phyloP scores from a whole-genome alignment of 2,888 invertebrate genomes.

The Hypena proboscidalis region DNA sequence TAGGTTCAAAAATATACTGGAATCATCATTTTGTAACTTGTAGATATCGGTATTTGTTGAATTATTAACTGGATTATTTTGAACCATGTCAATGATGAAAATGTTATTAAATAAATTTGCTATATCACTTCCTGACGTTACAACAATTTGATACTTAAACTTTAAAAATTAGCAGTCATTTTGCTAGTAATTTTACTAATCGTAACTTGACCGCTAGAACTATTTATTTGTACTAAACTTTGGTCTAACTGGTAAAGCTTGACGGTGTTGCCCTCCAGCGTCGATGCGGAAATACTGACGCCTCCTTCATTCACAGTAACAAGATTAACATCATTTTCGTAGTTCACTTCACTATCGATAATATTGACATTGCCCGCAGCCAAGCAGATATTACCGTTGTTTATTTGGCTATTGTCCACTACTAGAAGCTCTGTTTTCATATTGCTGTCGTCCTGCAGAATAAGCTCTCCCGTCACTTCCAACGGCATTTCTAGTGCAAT shows the following conservation, averaged over 20 bases:
- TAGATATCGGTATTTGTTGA: too few species aligned
- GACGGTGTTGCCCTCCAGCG: conserved; percentile 55
- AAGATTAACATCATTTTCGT: conserved; percentile 55
- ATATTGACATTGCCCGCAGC: conserved; percentile 41
- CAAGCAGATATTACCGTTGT: conserved; percentile 43
- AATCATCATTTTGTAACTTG: too few species aligned
- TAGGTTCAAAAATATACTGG: too few species aligned
- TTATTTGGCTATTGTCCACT: conserved; percentile 49
- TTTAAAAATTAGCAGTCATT: conserved; percentile 68
- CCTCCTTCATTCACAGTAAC: conserved; percentile 63
- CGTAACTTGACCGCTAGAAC: conserved; percentile 59
- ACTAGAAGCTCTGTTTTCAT: conserved; percentile 59
- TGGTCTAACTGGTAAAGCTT: conserved; percentile 70
- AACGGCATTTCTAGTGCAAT: conserved; percentile 57
- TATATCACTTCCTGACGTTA: too few species aligned
- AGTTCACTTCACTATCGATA: conserved; percentile 44
- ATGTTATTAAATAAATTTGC: too few species aligned
- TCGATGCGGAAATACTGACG: conserved; percentile 53
- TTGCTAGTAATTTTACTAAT: conserved; percentile 72
- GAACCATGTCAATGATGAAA: too few species aligned
- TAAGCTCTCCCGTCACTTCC: conserved; percentile 58
- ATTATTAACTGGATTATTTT: too few species aligned
- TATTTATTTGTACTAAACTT: conserved; percentile 67
- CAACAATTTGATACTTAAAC: conserved; percentile 3
- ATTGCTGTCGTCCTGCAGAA: conserved; percentile 58